Conservation (phyloP, 2,888 invertebrate genomes). For the Athripsodes cinereus region DNA sequence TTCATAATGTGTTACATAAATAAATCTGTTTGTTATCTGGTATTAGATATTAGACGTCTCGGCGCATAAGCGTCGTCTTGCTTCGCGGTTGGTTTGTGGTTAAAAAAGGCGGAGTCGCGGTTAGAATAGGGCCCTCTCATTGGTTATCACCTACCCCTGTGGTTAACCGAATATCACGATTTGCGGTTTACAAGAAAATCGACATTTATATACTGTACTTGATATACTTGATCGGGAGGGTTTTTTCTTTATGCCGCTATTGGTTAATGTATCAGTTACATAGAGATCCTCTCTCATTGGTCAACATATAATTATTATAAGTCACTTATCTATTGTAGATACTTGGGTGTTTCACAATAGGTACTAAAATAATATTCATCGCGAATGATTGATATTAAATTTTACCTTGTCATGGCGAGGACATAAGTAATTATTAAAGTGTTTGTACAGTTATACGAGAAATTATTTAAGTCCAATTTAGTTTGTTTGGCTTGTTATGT, state of each 20-base stretch:
- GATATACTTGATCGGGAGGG: background rate
- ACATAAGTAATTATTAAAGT: no score
- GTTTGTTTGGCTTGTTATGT: no score
- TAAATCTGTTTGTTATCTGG: no score
- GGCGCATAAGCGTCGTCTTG: conserved; percentile 39
- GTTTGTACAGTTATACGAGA: no score
- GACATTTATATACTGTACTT: conserved; percentile 21
- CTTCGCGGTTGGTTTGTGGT: conserved; percentile 60
- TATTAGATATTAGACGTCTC: conserved; percentile 21
- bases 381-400: no score
- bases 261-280: conserved; percentile 36
- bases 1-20: no score
- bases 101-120: conserved; percentile 57
- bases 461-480: no score
- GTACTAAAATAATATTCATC: no score
- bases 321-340: no score
- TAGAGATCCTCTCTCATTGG: conserved; percentile 15
- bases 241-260: conserved; percentile 34
- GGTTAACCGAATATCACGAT: conserved; percentile 41
- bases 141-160: conserved; percentile 54
- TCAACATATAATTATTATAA: conserved; percentile 21
- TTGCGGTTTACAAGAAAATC: conserved; percentile 58
- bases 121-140: conserved; percentile 52
- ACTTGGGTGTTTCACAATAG: no score
- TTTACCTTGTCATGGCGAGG: no score